These are phyloP conservation scores for Panurus biarmicus DNA, from an alignment of 2,113 vertebrate genomes.

Conservation along the genomic window DNA sequence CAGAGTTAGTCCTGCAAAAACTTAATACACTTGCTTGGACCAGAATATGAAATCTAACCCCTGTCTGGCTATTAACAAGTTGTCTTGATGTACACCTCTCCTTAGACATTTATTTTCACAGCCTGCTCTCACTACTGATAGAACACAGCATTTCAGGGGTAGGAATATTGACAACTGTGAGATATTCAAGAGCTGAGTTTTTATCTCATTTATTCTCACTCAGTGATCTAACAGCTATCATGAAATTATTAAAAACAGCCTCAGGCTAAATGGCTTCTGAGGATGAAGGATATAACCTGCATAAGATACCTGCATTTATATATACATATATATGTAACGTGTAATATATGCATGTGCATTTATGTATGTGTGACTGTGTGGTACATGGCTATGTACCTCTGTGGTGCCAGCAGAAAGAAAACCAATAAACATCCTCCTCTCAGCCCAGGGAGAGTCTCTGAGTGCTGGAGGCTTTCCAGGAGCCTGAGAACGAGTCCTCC, in stretches of 20 bases:
- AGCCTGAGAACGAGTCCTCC: neutral
- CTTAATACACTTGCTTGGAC: neutral
- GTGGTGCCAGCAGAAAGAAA: neutral
- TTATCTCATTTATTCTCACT: neutral
- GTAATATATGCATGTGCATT: too few relatives aligned
- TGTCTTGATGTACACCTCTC: neutral
- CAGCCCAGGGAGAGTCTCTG: neutral
- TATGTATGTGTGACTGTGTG: neutral
- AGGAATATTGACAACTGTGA: neutral
- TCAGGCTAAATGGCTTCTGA: neutral
- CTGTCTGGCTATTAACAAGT: neutral
- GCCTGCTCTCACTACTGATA: neutral
- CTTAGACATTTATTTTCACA: neutral
- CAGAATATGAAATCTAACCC: neutral
- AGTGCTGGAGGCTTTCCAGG: neutral
- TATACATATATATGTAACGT: neutral
- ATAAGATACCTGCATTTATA: neutral
- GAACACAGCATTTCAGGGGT: neutral
- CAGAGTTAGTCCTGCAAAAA: neutral
- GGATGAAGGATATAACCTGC: neutral
- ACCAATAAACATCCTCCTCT: neutral
- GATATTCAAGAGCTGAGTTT: neutral
- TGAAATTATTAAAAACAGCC: neutral
- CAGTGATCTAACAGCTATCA: neutral
- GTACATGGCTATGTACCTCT: neutral